Evolutionary conservation across 2,113 vertebrate species (phyloP), one percentile per base, ranked within the genome.

Genomic region (Hippolais icterina): DNA sequence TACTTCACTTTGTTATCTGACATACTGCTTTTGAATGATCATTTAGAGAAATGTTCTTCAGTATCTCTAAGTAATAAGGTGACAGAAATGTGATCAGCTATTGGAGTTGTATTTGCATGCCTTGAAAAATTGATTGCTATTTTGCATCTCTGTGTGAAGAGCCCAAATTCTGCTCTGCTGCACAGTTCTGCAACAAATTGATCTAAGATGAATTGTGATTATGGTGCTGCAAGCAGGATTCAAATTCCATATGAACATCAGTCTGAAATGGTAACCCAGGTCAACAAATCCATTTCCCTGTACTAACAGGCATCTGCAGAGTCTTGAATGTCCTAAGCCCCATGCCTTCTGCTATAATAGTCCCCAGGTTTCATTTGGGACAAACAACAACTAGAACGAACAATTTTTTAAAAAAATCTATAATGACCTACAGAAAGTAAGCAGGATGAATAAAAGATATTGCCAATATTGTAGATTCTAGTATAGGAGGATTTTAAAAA

Each of bases 11-110:
- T 44, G 22, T 95, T 79, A 39, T 42, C 47, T 92, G 86, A 93
- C 37, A 66, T 15, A 64, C 41, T 50, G 59, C 20, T 64, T 60
- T 49, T 33, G 68, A 71, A 12, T 15, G 39, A 64, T 95, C 60
- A 23, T 93, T 93, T 82, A 91, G 59, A 88, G 76, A 94, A 92
- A 53, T 59, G 46, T 91, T 90, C 79, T 84, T 82, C 42, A 35
- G 20, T 63, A 42, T 85, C n/a, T 50, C 47, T 79, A 70, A 82
- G 86, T 68, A 94, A 94, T 83, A 95, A 95, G 39, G 69, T 57
- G 9, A 79, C 47, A 89, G 71, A 96, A 95, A 94, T 52, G 31
- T 65, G 94, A 90, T 93, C 83, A 89, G 31, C 18, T 89, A 35
- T 56, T 49, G 46, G 35, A 77, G 66, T 94, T 94, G 65, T 6